Base-by-base conservation (phyloP, 2,113 vertebrate genomes). In the Rynchops niger region DNA sequence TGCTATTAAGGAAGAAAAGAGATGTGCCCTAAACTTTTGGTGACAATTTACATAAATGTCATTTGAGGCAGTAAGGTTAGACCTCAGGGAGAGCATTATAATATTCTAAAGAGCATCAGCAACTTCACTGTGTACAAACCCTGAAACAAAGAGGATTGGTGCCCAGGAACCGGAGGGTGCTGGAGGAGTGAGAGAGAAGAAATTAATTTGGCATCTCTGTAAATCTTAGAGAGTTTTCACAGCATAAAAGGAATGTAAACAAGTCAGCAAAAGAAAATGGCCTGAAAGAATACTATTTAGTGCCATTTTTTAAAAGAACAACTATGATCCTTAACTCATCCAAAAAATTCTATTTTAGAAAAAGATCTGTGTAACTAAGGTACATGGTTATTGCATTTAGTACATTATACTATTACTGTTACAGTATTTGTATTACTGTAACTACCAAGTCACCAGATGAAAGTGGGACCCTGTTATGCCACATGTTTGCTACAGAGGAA, bases 1-100 rank as follows among this genome's bases (percentile, higher is more conserved):
- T 79, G 96, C 88, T 96, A 93, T 97, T 97, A 97, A 95, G 69
- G 45, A 96, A 94, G 88, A 96, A 89, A 95, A 94, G 92, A 95
- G 94, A 94, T 72, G 82, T 93, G 94, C 88, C 91, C 94, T 95
- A 90, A 96, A 94, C 29, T 79, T 88, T 84, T 93, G 78, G 55
- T 91, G 82, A 78, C 76, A 94, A 95, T 96, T 97, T 95, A 65
- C 94, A 96, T 97, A 97, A 96, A 95, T 89, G 93, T 94, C 82
- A 22, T 85, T 88, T 66, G 70, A 95, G 79, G 91, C 84, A 96
- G 71, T 87, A 83, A 97, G 93, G 96, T 96, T 95, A 95, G 66
- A 93, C 90, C 86, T 91, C 78, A 32, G 86, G 70, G 90, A 95
- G 73, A 90, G 50, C 70, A 95, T 95, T 96, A 93, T 34, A 92